A percentile compares a stretch with the other conserved stretches of the same genome.
Conservation (phyloP, 2,888 invertebrate genomes). For the Epinotia demarniana region DNA sequence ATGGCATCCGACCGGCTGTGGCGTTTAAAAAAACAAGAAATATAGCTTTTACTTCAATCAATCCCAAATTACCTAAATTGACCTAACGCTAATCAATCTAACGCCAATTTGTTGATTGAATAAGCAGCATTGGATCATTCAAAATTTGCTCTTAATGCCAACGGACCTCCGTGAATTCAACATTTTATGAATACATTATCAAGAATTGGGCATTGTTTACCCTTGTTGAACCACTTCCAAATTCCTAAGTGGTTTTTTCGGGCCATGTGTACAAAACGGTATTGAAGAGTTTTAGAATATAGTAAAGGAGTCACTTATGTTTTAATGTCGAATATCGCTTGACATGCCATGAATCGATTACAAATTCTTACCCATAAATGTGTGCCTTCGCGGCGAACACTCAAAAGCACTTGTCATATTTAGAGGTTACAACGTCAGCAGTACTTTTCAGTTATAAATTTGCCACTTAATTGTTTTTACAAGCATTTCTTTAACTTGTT, state of each 20-base stretch:
- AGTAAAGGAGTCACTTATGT: no score
- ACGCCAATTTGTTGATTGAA: background rate
- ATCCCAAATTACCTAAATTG: conserved; percentile 8
- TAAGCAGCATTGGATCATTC: background rate
- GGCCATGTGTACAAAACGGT: background rate
- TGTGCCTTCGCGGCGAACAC: no score
- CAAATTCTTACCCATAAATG: no score
- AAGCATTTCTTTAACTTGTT: no score
- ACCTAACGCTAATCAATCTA: conserved; percentile 18
- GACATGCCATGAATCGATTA: no score
- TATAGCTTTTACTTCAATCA: conserved; percentile 2
- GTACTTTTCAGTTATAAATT: background rate
- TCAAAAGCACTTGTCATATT: background rate
- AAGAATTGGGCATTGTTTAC: background rate
- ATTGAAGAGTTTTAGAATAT: background rate
- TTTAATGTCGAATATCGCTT: no score
- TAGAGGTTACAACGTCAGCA: background rate
- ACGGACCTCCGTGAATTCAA: background rate
- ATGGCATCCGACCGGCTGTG: background rate
- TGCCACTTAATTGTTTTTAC: background rate
- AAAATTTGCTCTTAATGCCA: background rate
- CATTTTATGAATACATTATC: background rate
- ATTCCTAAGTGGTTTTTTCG: background rate
- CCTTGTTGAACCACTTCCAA: conserved; percentile 1
- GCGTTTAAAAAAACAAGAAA: background rate